Evolutionary conservation across 2,113 vertebrate genomes (phyloP).

Genomic region (Mesitornis unicolor): DNA sequence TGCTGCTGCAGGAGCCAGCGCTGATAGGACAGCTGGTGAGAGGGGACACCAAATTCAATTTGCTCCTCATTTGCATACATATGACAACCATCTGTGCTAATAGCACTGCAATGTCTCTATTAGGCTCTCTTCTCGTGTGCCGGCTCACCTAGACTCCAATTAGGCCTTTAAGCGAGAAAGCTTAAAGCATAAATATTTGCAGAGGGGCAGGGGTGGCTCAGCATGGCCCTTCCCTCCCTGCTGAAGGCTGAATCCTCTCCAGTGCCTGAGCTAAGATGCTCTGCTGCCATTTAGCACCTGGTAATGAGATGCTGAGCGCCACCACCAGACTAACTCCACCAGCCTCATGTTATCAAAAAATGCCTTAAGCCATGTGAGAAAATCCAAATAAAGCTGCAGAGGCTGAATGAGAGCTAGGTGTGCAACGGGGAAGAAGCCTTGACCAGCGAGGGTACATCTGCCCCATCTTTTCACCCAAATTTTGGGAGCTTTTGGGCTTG

Average conservation of each 20-base stretch:
- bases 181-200: constrained; percentile 74
- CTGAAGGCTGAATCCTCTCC: background rate
- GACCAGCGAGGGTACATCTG: background rate
- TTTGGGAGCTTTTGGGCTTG: background rate
- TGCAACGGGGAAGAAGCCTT: background rate
- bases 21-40: constrained; percentile 93
- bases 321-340: background rate
- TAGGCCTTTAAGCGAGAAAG: constrained; percentile 37
- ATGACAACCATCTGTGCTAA: constrained; percentile 99
- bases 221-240: background rate
- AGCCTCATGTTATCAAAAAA: background rate
- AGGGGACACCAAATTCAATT: constrained; percentile 91
- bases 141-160: constrained; percentile 65
- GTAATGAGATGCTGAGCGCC: background rate
- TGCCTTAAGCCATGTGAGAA: accelerated
- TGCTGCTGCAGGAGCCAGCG: constrained; percentile 74
- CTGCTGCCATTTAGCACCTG: background rate
- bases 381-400: background rate
- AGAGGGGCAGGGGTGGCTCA: constrained; percentile 47
- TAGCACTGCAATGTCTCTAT: constrained; percentile 90
- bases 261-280: background rate
- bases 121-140: constrained; percentile 72
- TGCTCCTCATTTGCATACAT: constrained; percentile 98
- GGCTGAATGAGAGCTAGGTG: background rate
- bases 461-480: background rate